Percentiles rank a stretch among this genome's conserved stretches.
Evolutionary conservation across 2,888 invertebrate species (phyloP).

Genomic region (Leuctra nigra): DNA sequence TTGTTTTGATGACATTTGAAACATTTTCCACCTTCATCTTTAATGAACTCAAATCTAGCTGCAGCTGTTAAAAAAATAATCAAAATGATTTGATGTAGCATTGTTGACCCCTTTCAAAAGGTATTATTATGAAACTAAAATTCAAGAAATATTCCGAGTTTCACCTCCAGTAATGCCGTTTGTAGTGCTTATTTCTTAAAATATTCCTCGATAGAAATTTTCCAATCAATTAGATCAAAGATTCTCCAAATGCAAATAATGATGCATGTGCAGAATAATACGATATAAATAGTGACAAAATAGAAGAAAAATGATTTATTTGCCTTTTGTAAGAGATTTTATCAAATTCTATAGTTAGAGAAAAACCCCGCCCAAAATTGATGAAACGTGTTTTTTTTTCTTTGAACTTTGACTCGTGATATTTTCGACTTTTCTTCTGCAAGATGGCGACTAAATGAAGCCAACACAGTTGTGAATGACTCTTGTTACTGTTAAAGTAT

Average conservation of each 20-base stretch:
- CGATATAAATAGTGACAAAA: no score
- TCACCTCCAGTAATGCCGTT: no score
- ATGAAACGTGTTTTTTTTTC: no score
- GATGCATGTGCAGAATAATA: no score
- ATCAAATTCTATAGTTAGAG: no score
- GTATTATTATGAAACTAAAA: constrained; percentile 9
- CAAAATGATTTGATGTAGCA: neutral
- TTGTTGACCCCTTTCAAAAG: neutral
- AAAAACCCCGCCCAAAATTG: no score
- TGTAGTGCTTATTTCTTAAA: constrained; percentile 12
- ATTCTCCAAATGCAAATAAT: no score
- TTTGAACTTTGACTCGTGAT: neutral
- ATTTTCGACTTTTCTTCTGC: no score
- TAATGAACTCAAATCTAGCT: constrained; percentile 5
- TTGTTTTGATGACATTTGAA: constrained; percentile 1
- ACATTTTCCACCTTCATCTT: constrained; percentile 6
- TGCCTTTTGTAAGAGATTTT: no score
- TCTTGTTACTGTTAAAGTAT: constrained; percentile 25
- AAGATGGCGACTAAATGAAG: no score
- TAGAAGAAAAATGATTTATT: no score
- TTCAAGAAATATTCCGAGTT: constrained; percentile 13
- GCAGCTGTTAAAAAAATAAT: neutral
- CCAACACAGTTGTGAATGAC: constrained; percentile 10
- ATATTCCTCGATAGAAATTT: constrained; percentile 7
- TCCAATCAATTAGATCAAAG: neutral